phyloP scores from a whole-genome alignment of 2,888 invertebrate genomes.

The Apamea anceps region DNA sequence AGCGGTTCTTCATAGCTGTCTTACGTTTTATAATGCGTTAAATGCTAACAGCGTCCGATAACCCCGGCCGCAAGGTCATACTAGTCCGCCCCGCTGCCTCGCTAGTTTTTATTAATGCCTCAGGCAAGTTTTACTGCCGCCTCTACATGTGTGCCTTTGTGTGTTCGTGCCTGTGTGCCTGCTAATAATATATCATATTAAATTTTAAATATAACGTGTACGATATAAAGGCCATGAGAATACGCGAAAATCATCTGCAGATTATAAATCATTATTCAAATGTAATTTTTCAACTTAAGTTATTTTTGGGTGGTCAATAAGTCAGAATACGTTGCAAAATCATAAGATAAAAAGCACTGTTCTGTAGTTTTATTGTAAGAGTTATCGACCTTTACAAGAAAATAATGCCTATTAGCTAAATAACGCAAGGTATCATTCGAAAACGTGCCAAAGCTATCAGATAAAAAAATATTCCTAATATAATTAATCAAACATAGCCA shows the following conservation, averaged over 20 bases:
- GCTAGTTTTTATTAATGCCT: constrained; percentile 79
- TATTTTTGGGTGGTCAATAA: neutral
- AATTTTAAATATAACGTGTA: constrained; percentile 43
- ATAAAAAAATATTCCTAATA: neutral
- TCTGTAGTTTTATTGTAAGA: neutral
- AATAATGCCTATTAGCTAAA: neutral
- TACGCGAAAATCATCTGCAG: constrained; percentile 34
- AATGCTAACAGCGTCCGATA: constrained; percentile 89
- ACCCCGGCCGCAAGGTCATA: constrained; percentile 87
- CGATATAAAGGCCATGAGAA: constrained; percentile 35
- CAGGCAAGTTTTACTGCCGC: constrained; percentile 76
- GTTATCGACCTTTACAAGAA: neutral
- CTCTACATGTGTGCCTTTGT: constrained; percentile 64
- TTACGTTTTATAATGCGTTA: constrained; percentile 86
- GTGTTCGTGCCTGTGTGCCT: constrained; percentile 54
- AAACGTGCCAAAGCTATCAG: constrained; percentile 10
- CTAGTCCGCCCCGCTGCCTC: constrained; percentile 78
- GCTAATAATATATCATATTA: constrained; percentile 55
- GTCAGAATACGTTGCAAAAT: constrained; percentile 12
- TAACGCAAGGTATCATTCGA: neutral
- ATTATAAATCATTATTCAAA: constrained; percentile 27
- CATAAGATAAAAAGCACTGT: neutral
- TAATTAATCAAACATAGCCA: constrained; percentile 27
- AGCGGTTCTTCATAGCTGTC: constrained; percentile 88
- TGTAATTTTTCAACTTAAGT: constrained; percentile 29